phyloP scores from a whole-genome alignment of 2,113 vertebrate genomes.

The Notechis scutatus region DNA sequence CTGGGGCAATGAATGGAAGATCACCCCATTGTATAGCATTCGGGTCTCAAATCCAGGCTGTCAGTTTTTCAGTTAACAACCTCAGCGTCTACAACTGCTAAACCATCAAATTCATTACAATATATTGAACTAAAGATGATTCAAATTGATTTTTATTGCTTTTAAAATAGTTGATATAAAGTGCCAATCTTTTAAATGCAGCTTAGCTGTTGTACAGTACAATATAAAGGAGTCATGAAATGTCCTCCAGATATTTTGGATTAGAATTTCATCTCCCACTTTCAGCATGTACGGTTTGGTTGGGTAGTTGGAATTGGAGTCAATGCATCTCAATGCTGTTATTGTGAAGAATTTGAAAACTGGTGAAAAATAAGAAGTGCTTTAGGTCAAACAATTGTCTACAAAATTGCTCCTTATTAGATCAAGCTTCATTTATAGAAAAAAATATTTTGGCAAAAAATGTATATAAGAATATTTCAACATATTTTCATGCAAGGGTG shows the following conservation, averaged over 20 bases:
- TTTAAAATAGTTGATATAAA: constrained; percentile 26
- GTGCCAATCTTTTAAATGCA: neutral
- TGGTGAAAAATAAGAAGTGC: neutral
- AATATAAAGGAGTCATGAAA: neutral
- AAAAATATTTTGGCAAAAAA: neutral
- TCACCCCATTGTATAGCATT: too few relatives aligned
- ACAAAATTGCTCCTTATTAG: neutral
- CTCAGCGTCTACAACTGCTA: too few relatives aligned
- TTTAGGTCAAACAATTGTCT: neutral
- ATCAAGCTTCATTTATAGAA: neutral
- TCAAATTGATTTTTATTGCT: neutral
- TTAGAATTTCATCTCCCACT: neutral
- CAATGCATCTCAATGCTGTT: neutral
- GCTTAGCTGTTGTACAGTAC: neutral
- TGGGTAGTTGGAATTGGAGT: neutral
- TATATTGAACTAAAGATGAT: neutral
- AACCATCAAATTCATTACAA: neutral
- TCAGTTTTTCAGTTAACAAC: too few relatives aligned
- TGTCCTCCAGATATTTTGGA: neutral
- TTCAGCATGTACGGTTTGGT: neutral
- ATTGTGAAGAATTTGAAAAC: neutral
- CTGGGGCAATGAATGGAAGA: neutral
- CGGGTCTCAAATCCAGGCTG: too few relatives aligned
- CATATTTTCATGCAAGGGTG: neutral
- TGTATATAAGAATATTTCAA: neutral